phyloP scores from a whole-genome alignment of 2,113 vertebrate species.

The Oryzias woworae region DNA sequence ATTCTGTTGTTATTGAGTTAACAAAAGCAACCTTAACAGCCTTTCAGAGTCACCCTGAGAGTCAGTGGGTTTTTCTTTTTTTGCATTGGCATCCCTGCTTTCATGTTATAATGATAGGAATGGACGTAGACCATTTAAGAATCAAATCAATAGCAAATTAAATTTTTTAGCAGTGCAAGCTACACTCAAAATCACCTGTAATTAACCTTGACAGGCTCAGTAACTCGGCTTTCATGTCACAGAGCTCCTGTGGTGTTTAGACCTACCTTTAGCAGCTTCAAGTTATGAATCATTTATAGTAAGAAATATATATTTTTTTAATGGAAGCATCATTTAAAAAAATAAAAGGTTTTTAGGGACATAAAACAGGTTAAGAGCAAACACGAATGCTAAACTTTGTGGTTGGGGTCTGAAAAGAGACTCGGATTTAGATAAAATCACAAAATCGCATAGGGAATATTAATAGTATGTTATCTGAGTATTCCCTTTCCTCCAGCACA shows the following conservation, averaged over 20 bases:
- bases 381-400: conserved; percentile 44
- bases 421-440: conserved; percentile 74
- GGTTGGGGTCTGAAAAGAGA: conserved; percentile 55
- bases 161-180: conserved; percentile 80
- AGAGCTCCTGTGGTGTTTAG: conserved; percentile 30
- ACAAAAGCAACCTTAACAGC: conserved; percentile 43
- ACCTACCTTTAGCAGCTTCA: conserved; percentile 16
- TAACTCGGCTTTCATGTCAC: conserved; percentile 69
- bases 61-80: conserved; percentile 51
- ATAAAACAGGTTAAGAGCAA: conserved; percentile 62
- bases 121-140: conserved; percentile 77
- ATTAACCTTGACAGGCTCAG: conserved; percentile 78
- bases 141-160: conserved; percentile 85
- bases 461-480: conserved; percentile 70
- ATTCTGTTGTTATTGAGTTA: conserved; percentile 45
- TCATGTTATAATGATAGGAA: conserved; percentile 77
- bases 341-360: conserved; percentile 29
- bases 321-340: background rate
- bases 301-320: background rate
- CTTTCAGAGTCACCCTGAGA: conserved; percentile 62
- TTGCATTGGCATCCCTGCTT: conserved; percentile 72
- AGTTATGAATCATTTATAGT: conserved; percentile 30
- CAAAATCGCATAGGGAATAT: conserved; percentile 73
- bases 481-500: conserved; percentile 53
- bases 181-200: conserved; percentile 77